Evolutionary conservation across 2,113 vertebrate species (phyloP).

Genomic region (Siniperca knerii): DNA sequence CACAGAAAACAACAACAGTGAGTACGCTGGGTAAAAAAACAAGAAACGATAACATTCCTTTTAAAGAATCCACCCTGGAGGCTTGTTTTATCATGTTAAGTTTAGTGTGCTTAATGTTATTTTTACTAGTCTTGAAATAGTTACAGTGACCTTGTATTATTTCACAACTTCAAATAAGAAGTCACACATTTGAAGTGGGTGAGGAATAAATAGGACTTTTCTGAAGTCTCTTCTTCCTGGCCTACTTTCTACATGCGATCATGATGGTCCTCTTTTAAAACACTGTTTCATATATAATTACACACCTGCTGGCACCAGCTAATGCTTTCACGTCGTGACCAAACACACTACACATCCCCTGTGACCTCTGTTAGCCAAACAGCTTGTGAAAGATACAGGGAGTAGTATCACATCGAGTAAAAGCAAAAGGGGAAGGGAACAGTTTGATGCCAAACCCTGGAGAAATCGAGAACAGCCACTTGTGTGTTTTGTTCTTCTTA

Average conservation of each 20-base stretch:
- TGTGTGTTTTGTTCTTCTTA: slow-evolving; percentile 42
- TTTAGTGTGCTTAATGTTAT: slow-evolving; percentile 61
- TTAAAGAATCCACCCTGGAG: neutral
- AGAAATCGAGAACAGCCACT: slow-evolving; percentile 46
- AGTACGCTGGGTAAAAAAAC: slow-evolving; percentile 26
- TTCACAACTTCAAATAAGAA: slow-evolving; percentile 69
- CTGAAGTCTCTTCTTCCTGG: slow-evolving; percentile 58
- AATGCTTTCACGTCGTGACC: slow-evolving; percentile 71
- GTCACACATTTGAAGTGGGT: slow-evolving; percentile 65
- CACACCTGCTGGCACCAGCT: slow-evolving; percentile 73
- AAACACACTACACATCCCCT: slow-evolving; percentile 68
- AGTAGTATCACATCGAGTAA: slow-evolving; percentile 52
- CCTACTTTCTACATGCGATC: slow-evolving; percentile 71
- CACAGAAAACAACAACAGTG: slow-evolving; percentile 55
- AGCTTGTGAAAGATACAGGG: slow-evolving; percentile 72
- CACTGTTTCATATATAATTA: slow-evolving; percentile 79
- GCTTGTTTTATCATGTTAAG: slow-evolving; percentile 33
- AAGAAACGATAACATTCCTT: neutral
- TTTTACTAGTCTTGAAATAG: slow-evolving; percentile 75
- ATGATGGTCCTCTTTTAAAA: slow-evolving; percentile 60
- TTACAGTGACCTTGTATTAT: slow-evolving; percentile 63
- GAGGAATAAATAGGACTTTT: slow-evolving; percentile 79
- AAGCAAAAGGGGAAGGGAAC: slow-evolving; percentile 40
- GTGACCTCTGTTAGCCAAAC: slow-evolving; percentile 74
- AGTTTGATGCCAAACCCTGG: slow-evolving; percentile 30